These are phyloP conservation scores for Harpagifer antarcticus DNA, from an alignment of 2,797 vertebrate species.

Conservation along the genomic window DNA sequence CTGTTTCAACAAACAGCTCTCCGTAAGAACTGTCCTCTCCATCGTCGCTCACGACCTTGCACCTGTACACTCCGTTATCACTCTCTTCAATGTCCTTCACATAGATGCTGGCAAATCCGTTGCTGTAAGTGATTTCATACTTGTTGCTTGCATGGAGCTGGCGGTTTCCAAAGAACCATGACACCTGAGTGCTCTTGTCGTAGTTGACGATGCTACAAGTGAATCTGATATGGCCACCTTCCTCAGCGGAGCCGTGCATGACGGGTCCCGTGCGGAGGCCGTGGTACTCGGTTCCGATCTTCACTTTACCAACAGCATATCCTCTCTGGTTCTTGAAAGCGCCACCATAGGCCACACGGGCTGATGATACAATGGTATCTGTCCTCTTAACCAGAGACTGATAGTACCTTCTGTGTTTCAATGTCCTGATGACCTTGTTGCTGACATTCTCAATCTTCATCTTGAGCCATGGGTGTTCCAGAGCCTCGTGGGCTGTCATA, in stretches of 20 bases:
- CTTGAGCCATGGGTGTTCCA: conserved; percentile 96
- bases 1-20: conserved; percentile 95
- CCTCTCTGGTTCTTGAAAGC: conserved; percentile 94
- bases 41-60: conserved; percentile 94
- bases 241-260: conserved; percentile 91
- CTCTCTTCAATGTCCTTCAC: conserved; percentile 95
- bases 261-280: conserved; percentile 93
- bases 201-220: conserved; percentile 92
- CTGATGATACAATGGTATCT: conserved; percentile 92
- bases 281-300: conserved; percentile 92
- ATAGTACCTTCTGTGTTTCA: conserved; percentile 97
- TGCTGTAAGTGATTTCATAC: conserved; percentile 95
- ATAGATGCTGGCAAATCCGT: conserved; percentile 95
- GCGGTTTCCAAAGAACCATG: conserved; percentile 95
- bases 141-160: conserved; percentile 93
- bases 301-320: conserved; percentile 93
- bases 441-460: conserved; percentile 92
- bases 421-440: conserved; percentile 93
- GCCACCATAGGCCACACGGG: conserved; percentile 94
- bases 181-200: conserved; percentile 93
- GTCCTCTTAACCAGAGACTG: conserved; percentile 93
- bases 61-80: conserved; percentile 96
- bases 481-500: conserved; percentile 96
- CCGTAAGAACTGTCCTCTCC: conserved; percentile 95
- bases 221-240: conserved; percentile 94